Conservation (phyloP, 1,140 invertebrate species). For the Macrostomum lignano region DNA sequence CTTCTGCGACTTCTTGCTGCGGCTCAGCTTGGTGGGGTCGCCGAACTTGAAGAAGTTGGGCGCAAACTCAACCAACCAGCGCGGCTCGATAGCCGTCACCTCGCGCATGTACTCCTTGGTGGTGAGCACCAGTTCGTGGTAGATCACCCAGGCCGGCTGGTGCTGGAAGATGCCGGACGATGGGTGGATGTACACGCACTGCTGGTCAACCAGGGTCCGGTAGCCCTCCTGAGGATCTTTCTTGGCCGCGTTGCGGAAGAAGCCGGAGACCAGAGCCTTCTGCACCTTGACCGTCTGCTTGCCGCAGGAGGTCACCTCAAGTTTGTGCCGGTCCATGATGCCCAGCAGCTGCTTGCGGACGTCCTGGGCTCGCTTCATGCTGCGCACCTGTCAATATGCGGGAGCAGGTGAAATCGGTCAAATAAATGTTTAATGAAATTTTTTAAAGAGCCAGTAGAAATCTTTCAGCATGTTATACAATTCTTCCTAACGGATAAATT, state of each 20-base stretch:
- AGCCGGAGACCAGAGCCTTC: slow-evolving; percentile 92
- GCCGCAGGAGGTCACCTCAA: slow-evolving; percentile 80
- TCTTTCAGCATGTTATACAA: slow-evolving; percentile 70
- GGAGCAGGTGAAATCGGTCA: too few relatives aligned
- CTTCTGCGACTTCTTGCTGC: slow-evolving; percentile 94
- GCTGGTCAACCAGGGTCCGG: slow-evolving; percentile 75
- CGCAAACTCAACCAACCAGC: slow-evolving; percentile 95
- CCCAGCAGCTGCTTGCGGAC: slow-evolving; percentile 85
- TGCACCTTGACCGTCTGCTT: slow-evolving; percentile 79
- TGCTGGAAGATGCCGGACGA: slow-evolving; percentile 84
- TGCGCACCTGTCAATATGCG: slow-evolving; percentile 79
- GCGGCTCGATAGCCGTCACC: slow-evolving; percentile 90
- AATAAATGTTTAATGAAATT: too few relatives aligned
- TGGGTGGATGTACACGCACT: slow-evolving; percentile 95
- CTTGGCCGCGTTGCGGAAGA: slow-evolving; percentile 91
- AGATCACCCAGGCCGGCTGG: slow-evolving; percentile 96
- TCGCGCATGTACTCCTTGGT: slow-evolving; percentile 99
- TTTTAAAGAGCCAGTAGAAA: too few relatives aligned
- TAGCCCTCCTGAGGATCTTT: slow-evolving; percentile 98
- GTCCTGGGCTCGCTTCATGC: slow-evolving; percentile 82
- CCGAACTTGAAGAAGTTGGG: slow-evolving; percentile 95
- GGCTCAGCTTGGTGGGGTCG: slow-evolving; percentile 91
- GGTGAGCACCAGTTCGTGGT: slow-evolving; percentile 89
- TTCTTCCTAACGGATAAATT: too few relatives aligned
- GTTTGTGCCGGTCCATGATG: slow-evolving; percentile 85